These are phyloP conservation scores for Microctonus hyperodae DNA, from an alignment of 2,888 invertebrate genomes.

Conservation along the genomic window DNA sequence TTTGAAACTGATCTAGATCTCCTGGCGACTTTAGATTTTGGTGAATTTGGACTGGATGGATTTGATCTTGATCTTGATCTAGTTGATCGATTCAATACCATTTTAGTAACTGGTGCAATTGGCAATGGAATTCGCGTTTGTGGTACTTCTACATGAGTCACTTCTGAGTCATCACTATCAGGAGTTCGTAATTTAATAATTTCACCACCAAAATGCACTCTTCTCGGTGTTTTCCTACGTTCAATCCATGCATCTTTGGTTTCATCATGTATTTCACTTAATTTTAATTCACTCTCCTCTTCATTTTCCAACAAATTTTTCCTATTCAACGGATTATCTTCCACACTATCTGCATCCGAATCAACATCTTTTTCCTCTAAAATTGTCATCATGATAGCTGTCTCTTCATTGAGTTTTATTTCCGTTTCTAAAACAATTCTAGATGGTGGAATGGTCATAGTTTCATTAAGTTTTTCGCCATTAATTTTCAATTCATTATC, in stretches of 20 bases:
- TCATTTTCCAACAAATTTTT: neutral
- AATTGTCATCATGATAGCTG: constrained; percentile 84
- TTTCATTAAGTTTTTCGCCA: constrained; percentile 3
- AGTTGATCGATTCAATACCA: constrained; percentile 48
- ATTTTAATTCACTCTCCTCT: neutral
- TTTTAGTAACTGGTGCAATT: constrained; percentile 61
- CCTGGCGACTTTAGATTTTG: constrained; percentile 22
- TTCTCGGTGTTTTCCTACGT: constrained; percentile 69
- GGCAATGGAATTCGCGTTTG: constrained; percentile 64
- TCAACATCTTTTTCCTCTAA: constrained; percentile 71
- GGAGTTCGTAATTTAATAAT: constrained; percentile 85
- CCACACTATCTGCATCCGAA: constrained; percentile 33
- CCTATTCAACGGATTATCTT: constrained; percentile 26
- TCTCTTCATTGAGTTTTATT: constrained; percentile 81
- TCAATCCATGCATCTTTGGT: constrained; percentile 39
- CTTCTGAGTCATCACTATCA: constrained; percentile 76
- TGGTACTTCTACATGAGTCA: constrained; percentile 38
- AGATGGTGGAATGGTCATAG: constrained; percentile 46
- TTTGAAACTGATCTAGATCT: constrained; percentile 49
- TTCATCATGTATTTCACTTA: constrained; percentile 9
- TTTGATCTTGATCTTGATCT: constrained; percentile 32
- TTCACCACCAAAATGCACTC: constrained; percentile 88
- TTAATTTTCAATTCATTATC: neutral
- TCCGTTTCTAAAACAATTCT: constrained; percentile 81
- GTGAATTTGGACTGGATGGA: constrained; percentile 42